Conservation (phyloP, 2,113 vertebrate genomes). For the Vulpes lagopus region DNA sequence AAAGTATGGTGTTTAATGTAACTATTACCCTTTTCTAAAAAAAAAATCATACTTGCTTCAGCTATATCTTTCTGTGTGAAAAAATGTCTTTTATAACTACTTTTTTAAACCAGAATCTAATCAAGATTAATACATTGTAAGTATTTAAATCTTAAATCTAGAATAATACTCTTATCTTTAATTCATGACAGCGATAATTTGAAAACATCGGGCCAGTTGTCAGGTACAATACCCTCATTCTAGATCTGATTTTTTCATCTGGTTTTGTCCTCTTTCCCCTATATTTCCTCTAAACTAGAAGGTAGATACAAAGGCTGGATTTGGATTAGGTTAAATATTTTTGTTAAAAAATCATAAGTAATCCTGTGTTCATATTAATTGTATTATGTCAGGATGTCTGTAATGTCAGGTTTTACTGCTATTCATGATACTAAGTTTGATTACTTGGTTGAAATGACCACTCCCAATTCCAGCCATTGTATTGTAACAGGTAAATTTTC, state of each 20-base stretch:
- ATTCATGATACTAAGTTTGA: neutral
- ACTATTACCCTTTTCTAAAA: neutral
- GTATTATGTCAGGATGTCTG: neutral
- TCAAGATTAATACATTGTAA: neutral
- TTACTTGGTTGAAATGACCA: neutral
- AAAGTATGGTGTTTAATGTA: neutral
- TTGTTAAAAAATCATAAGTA: neutral
- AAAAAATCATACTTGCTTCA: neutral
- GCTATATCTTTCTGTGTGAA: neutral
- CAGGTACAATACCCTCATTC: neutral
- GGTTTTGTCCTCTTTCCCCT: neutral
- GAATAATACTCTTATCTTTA: neutral
- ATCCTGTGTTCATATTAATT: neutral
- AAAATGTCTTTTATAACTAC: neutral
- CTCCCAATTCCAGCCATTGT: neutral
- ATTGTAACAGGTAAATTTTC: neutral
- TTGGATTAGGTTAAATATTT: neutral
- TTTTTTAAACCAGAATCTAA: neutral
- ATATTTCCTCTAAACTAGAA: neutral
- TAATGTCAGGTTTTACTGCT: neutral
- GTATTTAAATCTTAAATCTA: neutral
- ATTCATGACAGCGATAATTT: neutral
- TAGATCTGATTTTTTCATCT: neutral
- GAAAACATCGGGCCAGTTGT: neutral
- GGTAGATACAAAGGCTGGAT: neutral